phyloP scores from a whole-genome alignment of 2,113 vertebrate genomes.

The Mohoua ochrocephala region DNA sequence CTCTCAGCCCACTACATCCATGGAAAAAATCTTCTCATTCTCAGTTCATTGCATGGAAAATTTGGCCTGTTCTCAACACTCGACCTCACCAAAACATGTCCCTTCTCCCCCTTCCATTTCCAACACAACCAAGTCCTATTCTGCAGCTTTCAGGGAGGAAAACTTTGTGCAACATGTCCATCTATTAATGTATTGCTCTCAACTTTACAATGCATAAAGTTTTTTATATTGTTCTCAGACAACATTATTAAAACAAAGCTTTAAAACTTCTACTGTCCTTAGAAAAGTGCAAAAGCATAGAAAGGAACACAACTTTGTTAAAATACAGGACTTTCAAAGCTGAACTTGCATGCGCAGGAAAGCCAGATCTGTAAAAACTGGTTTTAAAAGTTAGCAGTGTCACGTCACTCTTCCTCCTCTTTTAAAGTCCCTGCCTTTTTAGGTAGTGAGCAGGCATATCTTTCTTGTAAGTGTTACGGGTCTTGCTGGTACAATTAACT shows the following conservation, averaged over 20 bases:
- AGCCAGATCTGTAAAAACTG: not conserved
- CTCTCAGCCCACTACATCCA: not conserved
- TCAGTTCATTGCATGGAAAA: not conserved
- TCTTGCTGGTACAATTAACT: not conserved
- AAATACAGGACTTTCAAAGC: not conserved
- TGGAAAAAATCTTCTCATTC: not conserved
- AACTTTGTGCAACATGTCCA: rapidly evolving
- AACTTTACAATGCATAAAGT: not conserved
- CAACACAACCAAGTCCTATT: too few relatives aligned
- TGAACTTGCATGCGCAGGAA: not conserved
- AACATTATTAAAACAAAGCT: not conserved
- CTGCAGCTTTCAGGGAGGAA: not conserved
- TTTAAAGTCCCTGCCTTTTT: not conserved
- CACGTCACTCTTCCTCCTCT: not conserved
- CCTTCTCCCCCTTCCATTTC: not conserved
- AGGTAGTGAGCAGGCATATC: not conserved
- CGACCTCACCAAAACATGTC: rapidly evolving
- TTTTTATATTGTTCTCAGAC: not conserved
- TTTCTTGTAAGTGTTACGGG: not conserved
- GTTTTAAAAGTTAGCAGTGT: not conserved
- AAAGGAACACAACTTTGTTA: not conserved
- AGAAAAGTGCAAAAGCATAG: not conserved
- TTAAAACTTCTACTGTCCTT: not conserved
- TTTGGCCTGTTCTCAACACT: not conserved
- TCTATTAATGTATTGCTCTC: not conserved